A percentile compares a stretch with the other conserved stretches of the same genome.
Conservation (phyloP, 1,140 invertebrate species). For the Anadara kagoshimensis region DNA sequence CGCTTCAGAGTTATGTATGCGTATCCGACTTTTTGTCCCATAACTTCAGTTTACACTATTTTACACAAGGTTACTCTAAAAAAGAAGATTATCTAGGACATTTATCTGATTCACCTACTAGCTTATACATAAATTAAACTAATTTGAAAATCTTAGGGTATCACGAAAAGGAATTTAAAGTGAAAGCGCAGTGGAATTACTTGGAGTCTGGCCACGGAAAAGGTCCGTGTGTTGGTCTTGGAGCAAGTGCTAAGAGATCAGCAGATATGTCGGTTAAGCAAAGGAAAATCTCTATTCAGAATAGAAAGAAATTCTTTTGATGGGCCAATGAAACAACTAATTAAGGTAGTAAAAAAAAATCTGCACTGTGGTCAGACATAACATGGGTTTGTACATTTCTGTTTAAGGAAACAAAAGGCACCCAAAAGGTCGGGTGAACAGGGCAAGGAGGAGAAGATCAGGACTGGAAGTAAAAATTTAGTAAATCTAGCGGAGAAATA, state of each 20-base stretch:
- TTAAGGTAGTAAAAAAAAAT: background rate
- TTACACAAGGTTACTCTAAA: background rate
- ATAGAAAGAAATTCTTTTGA: background rate
- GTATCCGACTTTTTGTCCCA: slow-evolving; percentile 14
- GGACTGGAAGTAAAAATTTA: too few species aligned
- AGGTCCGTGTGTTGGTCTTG: background rate
- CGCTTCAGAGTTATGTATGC: slow-evolving; percentile 7
- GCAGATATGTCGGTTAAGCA: background rate
- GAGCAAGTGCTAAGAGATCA: slow-evolving; percentile 1
- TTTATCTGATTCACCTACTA: slow-evolving; percentile 13
- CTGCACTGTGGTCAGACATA: background rate
- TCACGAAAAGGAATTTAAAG: slow-evolving; percentile 14
- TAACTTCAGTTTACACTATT: background rate
- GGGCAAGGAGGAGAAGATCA: too few species aligned
- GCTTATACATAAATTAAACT: slow-evolving; percentile 13
- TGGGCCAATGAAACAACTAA: background rate
- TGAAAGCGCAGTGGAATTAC: slow-evolving; percentile 7
- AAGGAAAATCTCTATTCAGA: background rate
- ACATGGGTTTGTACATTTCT: too few species aligned
- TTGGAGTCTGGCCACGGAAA: slow-evolving; percentile 1
- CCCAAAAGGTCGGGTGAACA: too few species aligned
- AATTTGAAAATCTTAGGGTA: background rate
- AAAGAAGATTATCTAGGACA: slow-evolving; percentile 1
- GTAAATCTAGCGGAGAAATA: too few species aligned
- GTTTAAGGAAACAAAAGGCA: too few species aligned